phyloP scores from a whole-genome alignment of 2,888 invertebrate species.

The Drepanosiphum platanoidis region DNA sequence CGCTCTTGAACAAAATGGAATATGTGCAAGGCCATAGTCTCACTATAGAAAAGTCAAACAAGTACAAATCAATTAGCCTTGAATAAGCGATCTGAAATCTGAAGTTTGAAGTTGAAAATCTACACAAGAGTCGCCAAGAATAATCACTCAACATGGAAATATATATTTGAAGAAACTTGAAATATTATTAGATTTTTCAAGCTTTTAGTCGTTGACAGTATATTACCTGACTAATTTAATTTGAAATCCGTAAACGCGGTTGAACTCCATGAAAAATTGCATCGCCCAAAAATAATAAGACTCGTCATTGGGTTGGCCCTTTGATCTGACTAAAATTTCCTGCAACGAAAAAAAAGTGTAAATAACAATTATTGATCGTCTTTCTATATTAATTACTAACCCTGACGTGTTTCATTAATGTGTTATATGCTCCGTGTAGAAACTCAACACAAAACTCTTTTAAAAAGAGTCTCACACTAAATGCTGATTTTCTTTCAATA shows the following conservation, averaged over 20 bases:
- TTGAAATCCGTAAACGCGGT: slow-evolving; percentile 85
- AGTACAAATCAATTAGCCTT: background rate
- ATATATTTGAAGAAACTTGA: background rate
- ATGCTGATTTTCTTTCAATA: slow-evolving; percentile 82
- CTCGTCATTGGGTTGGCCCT: slow-evolving; percentile 84
- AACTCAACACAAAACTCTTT: slow-evolving; percentile 96
- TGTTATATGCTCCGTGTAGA: slow-evolving; percentile 91
- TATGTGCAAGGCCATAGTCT: slow-evolving; percentile 89
- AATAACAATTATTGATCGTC: background rate
- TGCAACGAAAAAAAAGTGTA: slow-evolving; percentile 64
- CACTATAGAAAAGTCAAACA: slow-evolving; percentile 71
- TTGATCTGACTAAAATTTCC: slow-evolving; percentile 69
- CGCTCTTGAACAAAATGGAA: slow-evolving; percentile 96
- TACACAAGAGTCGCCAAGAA: too few relatives aligned
- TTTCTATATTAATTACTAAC: slow-evolving; percentile 69
- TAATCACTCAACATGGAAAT: too few relatives aligned
- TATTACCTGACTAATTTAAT: slow-evolving; percentile 87
- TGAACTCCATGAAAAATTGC: slow-evolving; percentile 97
- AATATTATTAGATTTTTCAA: too few relatives aligned
- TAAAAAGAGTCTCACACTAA: slow-evolving; percentile 86
- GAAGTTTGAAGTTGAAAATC: too few relatives aligned
- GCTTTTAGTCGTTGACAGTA: too few relatives aligned
- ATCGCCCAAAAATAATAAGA: slow-evolving; percentile 94
- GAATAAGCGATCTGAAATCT: background rate
- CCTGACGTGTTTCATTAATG: slow-evolving; percentile 87